phyloP scores from a whole-genome alignment of 1,140 invertebrate species.

The Oncopodura yosiiana region DNA sequence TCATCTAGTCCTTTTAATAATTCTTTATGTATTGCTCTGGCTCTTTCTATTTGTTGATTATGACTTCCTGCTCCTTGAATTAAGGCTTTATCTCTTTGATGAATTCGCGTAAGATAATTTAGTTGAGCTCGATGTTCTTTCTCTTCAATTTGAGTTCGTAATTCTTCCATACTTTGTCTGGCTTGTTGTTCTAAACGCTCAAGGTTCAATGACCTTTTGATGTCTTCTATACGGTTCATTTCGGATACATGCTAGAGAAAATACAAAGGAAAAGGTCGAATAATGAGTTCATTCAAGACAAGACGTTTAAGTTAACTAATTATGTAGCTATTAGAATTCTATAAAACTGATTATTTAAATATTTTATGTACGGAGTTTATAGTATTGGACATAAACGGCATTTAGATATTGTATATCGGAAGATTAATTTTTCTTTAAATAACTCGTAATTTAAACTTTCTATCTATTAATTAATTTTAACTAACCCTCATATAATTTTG shows the following conservation, averaged over 20 bases:
- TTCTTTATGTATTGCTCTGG: slow-evolving; percentile 20
- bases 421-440: no score
- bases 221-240: slow-evolving; percentile 33
- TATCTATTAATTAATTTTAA: no score
- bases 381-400: no score
- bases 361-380: no score
- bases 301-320: no score
- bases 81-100: not conserved
- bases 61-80: slow-evolving; percentile 13
- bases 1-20: slow-evolving; percentile 29
- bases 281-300: no score
- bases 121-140: slow-evolving; percentile 29
- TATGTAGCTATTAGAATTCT: no score
- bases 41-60: slow-evolving; percentile 26
- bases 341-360: no score
- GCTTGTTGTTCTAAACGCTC: slow-evolving; percentile 30
- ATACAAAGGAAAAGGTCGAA: no score
- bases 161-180: slow-evolving; percentile 19
- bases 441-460: no score
- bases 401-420: no score
- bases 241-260: slow-evolving; percentile 27
- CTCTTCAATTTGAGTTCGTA: slow-evolving; percentile 32
- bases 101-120: slow-evolving; percentile 16
- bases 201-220: slow-evolving; percentile 26
- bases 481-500: slow-evolving; percentile 29